Evolutionary conservation across 2,888 invertebrate species (phyloP), one percentile per base, ranked within the genome.

Genomic region (Hirtodrosophila duncani): DNA sequence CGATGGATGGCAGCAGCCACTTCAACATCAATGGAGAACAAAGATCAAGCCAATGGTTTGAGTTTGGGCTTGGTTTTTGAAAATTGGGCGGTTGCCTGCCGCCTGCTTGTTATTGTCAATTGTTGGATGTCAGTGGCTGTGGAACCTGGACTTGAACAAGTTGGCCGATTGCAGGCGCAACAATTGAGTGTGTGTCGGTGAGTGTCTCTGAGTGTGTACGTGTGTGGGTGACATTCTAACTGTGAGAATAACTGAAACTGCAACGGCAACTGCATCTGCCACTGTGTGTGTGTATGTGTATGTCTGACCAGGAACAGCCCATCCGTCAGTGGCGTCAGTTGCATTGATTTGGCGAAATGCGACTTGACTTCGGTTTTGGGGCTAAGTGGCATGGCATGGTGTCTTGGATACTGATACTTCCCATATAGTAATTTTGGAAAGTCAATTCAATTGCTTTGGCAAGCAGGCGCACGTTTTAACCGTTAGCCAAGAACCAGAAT

Each of bases 41-140:
- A 58, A 48, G 42, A 41, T 41, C 14, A 21, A 38, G 39, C 27
- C 70, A 53, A 53, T 62, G 53, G 63, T 53, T 58, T 41, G 44
- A 42, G 45, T 62, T 53, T 24, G 29, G 23, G 34, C 36, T 61
- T 46, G 58, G 59, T 23, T 59, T n/a, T n/a, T 44, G 48, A 39
- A 77, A 78, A 81, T 79, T 79, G 82, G 80, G 80, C 63, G 77
- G 67, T 36, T 59, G 26, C 21, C 39, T 59, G 53, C 70, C 51
- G 43, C 67, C 63, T 55, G 53, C 68, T 80, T 52, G 82, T 81
- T 74, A 67, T 79, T 81, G 72, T 81, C 72, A 79, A 72, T 74
- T 80, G 82, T 74, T 78, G 49, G 62, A 61, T 67, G 57, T 61
- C 58, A 48, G 59, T 57, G 63, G 55, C 38, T 45, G 49, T 38